Base-by-base conservation (phyloP, 1,140 invertebrate genomes). In the Drosophila guanche region DNA sequence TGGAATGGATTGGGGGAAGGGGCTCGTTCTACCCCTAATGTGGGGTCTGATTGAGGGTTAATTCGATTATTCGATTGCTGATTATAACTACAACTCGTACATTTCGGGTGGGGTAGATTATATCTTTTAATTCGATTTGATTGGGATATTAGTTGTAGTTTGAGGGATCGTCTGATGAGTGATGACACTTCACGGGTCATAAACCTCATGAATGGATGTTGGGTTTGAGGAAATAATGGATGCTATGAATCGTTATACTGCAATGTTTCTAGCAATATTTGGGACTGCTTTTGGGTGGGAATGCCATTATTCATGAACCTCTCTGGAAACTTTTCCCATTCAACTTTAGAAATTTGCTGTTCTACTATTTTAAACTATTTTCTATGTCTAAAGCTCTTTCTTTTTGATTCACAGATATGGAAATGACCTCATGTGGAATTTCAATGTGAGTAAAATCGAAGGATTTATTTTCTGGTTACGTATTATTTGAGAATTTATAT, bases 51-150 rank as follows among this genome's bases (percentile, higher is more conserved):
- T 68, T 56, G 62, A 63, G 66, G 66, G 66, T 68, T 68, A 68
- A 68, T 68, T 68, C 66, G 66, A 68, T 68, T 68, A 68, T 68
- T 68, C 62, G 65, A 68, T 67, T 68, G 50, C 65, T 68, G 65
- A 68, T 68, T 68, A 68, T 33, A 68, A 33, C 8, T 10, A 37
- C 33, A 8, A 12, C 33, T 68, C 61, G 48, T 27, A 42, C n/a
- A n/a, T n/a, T 48, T 51, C 42, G 63, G 65, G 43, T n/a, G n/a
- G 68, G 65, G 62, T 68, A 63, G 56, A 68, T 68, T 65, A 65
- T 68, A 68, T 68, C 42, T 68, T 63, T 68, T 68, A 68, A 68
- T 68, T 68, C 65, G 25, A 16, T 45, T 56, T 12, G 12, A 43
- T 45, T 16, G 41, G 20, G 6, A 20, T 58, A 57, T 58, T 68